Percentiles rank a stretch among this genome's conserved stretches.
Evolutionary conservation across 2,113 vertebrate genomes (phyloP).

Genomic region (Neopipo cinnamomea): DNA sequence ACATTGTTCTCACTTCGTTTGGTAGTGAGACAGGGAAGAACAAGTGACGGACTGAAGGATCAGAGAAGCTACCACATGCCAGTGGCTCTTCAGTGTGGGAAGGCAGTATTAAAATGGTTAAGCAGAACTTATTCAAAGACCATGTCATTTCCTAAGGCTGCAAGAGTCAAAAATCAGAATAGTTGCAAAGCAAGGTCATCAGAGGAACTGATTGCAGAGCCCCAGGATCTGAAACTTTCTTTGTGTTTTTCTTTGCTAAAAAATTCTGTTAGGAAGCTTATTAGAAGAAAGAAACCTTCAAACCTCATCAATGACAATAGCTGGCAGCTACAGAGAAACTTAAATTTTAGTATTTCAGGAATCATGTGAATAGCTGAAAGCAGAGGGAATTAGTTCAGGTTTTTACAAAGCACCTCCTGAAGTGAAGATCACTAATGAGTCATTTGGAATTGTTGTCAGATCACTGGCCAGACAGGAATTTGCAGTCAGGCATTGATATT

Average conservation of each 20-base stretch:
- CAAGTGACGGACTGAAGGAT: neutral
- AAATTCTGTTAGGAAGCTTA: neutral
- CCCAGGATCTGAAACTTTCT: neutral
- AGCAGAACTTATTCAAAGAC: neutral
- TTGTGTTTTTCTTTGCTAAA: neutral
- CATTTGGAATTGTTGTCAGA: conserved; percentile 36
- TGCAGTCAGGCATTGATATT: neutral
- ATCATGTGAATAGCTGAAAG: neutral
- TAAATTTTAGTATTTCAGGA: neutral
- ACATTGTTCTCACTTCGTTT: neutral
- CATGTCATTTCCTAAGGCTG: neutral
- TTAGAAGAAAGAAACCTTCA: neutral
- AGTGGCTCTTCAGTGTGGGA: neutral
- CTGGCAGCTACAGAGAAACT: conserved; percentile 4
- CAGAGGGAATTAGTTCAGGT: neutral
- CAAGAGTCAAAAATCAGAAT: neutral
- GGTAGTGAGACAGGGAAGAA: neutral
- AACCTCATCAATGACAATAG: neutral
- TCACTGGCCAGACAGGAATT: neutral
- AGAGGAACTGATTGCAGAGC: neutral
- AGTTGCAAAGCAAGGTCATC: neutral
- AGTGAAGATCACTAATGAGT: conserved; percentile 21
- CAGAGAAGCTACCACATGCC: neutral
- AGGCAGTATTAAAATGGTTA: neutral
- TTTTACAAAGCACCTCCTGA: conserved; percentile 22